Evolutionary conservation across 2,888 invertebrate genomes (phyloP).

Genomic region (Aleiodes alternator): DNA sequence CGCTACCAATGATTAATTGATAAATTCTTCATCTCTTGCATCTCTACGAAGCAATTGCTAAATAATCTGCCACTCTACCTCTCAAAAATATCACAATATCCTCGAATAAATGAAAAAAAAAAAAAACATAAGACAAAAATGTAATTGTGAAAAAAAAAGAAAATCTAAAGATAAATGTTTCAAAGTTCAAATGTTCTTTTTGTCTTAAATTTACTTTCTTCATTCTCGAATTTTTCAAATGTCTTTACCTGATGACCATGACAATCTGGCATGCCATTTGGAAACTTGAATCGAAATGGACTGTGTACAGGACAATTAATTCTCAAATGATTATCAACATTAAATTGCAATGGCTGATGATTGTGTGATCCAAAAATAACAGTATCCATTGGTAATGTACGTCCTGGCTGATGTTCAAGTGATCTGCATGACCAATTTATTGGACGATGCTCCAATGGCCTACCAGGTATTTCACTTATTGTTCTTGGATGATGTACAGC

Average conservation of each 20-base stretch:
- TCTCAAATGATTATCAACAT: constrained; percentile 76
- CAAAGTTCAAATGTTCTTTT: no score
- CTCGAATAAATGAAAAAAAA: no score
- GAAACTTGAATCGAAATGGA: constrained; percentile 82
- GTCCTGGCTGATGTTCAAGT: constrained; percentile 75
- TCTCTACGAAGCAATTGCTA: no score
- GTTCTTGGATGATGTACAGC: constrained; percentile 57
- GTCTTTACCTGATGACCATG: constrained; percentile 74
- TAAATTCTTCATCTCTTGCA: no score
- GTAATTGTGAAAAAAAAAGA: no score
- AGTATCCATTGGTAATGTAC: constrained; percentile 76
- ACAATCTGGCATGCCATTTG: constrained; percentile 77
- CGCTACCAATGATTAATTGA: no score
- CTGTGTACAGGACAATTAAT: constrained; percentile 85
- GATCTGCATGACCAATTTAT: constrained; percentile 69
- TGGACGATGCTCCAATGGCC: constrained; percentile 66
- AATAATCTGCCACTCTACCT: no score
- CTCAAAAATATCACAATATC: no score
- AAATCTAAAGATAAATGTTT: no score
- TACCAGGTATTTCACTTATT: constrained; percentile 57
- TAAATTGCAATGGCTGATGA: constrained; percentile 76
- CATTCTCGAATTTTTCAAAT: neutral
- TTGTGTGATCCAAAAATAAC: constrained; percentile 76
- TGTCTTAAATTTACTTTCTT: no score
- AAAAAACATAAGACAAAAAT: no score